Percentiles rank a stretch among this genome's conserved stretches.
phyloP scores from a whole-genome alignment of 2,888 invertebrate species.

The Diabrotica balteata region DNA sequence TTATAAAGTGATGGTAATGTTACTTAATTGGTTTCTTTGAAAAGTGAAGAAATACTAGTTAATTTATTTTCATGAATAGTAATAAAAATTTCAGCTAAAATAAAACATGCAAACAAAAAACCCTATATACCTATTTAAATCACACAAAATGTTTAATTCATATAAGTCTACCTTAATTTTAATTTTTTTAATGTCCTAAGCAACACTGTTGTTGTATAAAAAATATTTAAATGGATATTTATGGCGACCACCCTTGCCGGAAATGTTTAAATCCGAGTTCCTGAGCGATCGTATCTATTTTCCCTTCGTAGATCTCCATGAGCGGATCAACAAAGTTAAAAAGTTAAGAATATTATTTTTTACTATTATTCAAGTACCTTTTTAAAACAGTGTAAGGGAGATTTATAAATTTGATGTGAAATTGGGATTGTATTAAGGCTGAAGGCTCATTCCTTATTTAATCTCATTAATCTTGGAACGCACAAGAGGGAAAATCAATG shows the following conservation, averaged over 20 bases:
- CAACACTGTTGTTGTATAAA: slow-evolving; percentile 13
- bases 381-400: too few relatives aligned
- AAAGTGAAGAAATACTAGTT: too few relatives aligned
- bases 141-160: slow-evolving; percentile 22
- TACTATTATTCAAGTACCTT: too few relatives aligned
- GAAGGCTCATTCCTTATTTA: too few relatives aligned
- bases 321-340: too few relatives aligned
- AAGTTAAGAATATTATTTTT: too few relatives aligned
- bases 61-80: background rate
- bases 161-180: slow-evolving; percentile 13
- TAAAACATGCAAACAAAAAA: background rate
- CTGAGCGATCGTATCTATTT: slow-evolving; percentile 39
- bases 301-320: slow-evolving; percentile 18
- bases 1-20: too few relatives aligned
- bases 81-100: slow-evolving; percentile 6
- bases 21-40: too few relatives aligned
- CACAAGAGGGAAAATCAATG: too few relatives aligned
- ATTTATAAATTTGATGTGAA: too few relatives aligned
- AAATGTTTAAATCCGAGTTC: slow-evolving; percentile 42
- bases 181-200: slow-evolving; percentile 16
- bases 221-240: slow-evolving; percentile 41
- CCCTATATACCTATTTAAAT: slow-evolving; percentile 6
- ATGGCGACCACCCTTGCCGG: slow-evolving; percentile 44
- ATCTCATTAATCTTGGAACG: too few relatives aligned
- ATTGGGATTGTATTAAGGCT: too few relatives aligned